Conservation (phyloP, 2,888 invertebrate genomes). For the Cheilosia vernalis region DNA sequence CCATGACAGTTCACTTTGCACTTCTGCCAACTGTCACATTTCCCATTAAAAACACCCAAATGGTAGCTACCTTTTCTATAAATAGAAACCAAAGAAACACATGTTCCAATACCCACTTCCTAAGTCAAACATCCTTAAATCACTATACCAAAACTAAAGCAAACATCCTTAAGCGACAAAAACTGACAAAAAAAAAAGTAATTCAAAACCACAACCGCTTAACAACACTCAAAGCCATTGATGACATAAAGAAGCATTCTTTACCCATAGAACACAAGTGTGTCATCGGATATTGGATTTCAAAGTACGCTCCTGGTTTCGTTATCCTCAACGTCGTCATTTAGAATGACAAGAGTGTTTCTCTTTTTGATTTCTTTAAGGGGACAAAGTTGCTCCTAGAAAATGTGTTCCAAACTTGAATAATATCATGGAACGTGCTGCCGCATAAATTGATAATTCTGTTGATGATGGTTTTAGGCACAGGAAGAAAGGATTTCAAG, state of each 20-base stretch:
- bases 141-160: slow-evolving; percentile 1
- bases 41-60: background rate
- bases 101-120: background rate
- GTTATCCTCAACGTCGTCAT: slow-evolving; percentile 42
- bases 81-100: background rate
- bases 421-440: slow-evolving; percentile 55
- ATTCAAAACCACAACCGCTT: slow-evolving; percentile 60
- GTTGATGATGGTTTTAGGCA: slow-evolving; percentile 28
- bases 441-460: slow-evolving; percentile 20
- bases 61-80: background rate
- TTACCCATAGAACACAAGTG: slow-evolving; percentile 58
- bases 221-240: slow-evolving; percentile 56
- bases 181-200: slow-evolving; percentile 25
- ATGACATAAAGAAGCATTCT: slow-evolving; percentile 34
- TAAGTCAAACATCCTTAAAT: slow-evolving; percentile 12
- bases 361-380: slow-evolving; percentile 16
- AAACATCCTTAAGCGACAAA: slow-evolving; percentile 28
- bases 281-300: slow-evolving; percentile 68
- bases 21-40: background rate
- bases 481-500: slow-evolving; percentile 7
- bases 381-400: slow-evolving; percentile 17
- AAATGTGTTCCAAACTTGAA: background rate
- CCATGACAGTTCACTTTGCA: no score
- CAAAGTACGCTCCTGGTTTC: slow-evolving; percentile 29
- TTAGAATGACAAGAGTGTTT: slow-evolving; percentile 23